Percentiles rank a stretch among this genome's conserved stretches.
Conservation (phyloP, 2,113 vertebrate genomes). For the Dromiciops gliroides region DNA sequence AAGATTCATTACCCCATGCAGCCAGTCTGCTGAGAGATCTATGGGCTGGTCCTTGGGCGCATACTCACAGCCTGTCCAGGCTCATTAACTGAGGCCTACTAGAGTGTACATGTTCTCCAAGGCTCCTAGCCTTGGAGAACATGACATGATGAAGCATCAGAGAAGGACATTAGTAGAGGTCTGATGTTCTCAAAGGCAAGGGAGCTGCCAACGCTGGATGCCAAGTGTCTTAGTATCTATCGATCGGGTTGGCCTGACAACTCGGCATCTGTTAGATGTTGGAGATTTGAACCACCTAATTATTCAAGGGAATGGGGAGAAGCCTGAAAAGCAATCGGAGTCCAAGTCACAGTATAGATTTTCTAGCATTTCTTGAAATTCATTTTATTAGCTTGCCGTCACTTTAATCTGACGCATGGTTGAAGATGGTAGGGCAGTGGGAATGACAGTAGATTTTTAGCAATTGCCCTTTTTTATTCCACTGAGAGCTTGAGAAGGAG, state of each 20-base stretch:
- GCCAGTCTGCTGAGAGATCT: neutral
- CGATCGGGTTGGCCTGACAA: neutral
- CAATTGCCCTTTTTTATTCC: neutral
- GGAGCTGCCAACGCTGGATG: neutral
- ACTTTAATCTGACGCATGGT: neutral
- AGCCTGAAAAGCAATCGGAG: neutral
- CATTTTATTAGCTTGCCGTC: neutral
- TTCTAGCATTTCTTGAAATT: neutral
- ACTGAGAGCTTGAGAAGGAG: conserved; percentile 8
- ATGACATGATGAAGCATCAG: neutral
- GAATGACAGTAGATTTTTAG: neutral
- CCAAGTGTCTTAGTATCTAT: neutral
- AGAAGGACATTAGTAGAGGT: neutral
- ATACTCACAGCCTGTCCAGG: neutral
- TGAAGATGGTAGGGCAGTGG: neutral
- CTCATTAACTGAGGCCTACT: neutral
- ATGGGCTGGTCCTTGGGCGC: neutral
- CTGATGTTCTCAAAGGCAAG: neutral
- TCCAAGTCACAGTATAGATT: neutral
- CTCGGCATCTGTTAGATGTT: neutral
- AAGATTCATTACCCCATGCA: neutral
- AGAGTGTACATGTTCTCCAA: neutral
- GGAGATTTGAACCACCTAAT: neutral
- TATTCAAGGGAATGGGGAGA: neutral
- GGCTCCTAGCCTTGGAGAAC: neutral